Percentiles rank a stretch among this genome's conserved stretches.
Evolutionary conservation across 2,113 vertebrate species (phyloP).

Genomic region (Muntiacus muntjak): DNA sequence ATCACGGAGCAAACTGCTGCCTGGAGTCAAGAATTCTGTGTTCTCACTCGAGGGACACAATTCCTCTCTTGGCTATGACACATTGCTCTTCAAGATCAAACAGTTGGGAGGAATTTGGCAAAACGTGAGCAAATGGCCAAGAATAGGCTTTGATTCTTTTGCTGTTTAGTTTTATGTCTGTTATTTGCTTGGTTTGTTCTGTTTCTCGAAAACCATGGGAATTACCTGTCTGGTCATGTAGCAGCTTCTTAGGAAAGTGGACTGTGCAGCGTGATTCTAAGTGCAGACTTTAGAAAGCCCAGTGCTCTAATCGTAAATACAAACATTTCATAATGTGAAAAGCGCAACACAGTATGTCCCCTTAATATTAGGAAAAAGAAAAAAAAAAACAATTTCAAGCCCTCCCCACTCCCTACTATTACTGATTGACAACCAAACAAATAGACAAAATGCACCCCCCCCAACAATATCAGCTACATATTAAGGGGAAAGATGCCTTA

Average conservation of each 20-base stretch:
- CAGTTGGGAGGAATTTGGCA: conserved; percentile 31
- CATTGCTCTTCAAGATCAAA: not conserved
- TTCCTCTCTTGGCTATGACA: not conserved
- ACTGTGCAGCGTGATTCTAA: conserved; percentile 83
- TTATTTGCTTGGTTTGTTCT: not conserved
- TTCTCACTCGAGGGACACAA: not conserved
- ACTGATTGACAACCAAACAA: conserved; percentile 26
- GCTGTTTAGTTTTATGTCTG: not conserved
- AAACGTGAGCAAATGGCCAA: not conserved
- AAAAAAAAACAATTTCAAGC: conserved; percentile 25
- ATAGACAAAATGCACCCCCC: not conserved
- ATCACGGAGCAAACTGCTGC: not conserved
- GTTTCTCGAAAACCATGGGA: conserved; percentile 57
- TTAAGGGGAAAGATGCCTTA: conserved; percentile 53
- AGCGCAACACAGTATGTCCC: conserved; percentile 71
- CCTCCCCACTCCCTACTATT: not conserved
- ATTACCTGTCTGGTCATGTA: conserved; percentile 84
- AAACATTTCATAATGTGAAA: conserved; percentile 78
- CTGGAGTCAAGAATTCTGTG: not conserved
- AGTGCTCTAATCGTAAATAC: conserved; percentile 89
- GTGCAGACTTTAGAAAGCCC: conserved; percentile 90
- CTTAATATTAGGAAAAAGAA: conserved; percentile 61
- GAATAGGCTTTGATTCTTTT: not conserved
- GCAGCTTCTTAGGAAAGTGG: conserved; percentile 86
- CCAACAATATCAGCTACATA: conserved; percentile 41